Evolutionary conservation across 2,888 invertebrate genomes (phyloP).

Genomic region (Endotricha flammealis): DNA sequence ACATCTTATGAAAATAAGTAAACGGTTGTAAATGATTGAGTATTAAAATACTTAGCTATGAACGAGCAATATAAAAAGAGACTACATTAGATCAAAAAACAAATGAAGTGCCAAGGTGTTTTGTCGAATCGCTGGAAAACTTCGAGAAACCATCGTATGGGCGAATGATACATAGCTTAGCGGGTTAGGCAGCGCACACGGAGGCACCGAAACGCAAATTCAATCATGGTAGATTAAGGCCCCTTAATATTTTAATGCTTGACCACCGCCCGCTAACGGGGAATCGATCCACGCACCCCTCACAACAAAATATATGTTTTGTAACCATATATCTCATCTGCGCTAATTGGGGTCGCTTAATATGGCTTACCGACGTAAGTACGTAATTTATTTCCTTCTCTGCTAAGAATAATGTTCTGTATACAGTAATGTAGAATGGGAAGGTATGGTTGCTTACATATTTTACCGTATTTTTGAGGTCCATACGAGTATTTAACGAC

Average conservation of each 20-base stretch:
- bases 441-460: constrained; percentile 35
- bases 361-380: constrained; percentile 76
- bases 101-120: no score
- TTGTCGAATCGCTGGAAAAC: not conserved
- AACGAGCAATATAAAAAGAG: no score
- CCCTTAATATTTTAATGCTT: constrained; percentile 76
- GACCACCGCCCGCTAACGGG: constrained; percentile 68
- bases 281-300: constrained; percentile 63
- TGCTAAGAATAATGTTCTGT: constrained; percentile 46
- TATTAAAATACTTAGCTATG: no score
- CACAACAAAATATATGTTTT: constrained; percentile 55
- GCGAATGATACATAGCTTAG: constrained; percentile 41
- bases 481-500: not conserved
- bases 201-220: constrained; percentile 64
- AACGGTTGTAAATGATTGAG: no score
- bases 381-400: constrained; percentile 70
- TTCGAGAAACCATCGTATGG: constrained; percentile 30
- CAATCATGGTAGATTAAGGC: constrained; percentile 74
- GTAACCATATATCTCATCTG: constrained; percentile 66
- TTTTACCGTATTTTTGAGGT: constrained; percentile 16
- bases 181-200: constrained; percentile 46
- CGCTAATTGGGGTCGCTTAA: constrained; percentile 77
- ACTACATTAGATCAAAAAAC: no score
- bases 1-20: no score
- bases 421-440: constrained; percentile 33